Evolutionary conservation across 2,113 vertebrate species (phyloP).

Genomic region (Taurulus bubalis): DNA sequence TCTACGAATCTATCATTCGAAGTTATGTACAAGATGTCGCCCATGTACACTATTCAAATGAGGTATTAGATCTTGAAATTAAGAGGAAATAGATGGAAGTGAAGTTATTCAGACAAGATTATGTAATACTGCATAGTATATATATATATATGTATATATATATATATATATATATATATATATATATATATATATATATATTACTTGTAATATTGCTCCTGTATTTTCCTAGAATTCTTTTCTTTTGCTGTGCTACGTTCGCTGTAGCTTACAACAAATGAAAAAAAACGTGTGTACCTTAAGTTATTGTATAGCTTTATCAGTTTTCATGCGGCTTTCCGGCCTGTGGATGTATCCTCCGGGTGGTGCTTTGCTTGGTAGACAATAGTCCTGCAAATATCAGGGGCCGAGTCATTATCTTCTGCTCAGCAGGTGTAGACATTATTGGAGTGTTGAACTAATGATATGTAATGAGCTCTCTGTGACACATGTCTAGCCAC

Average conservation of each 20-base stretch:
- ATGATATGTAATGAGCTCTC: constrained; percentile 86
- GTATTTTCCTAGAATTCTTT: not conserved
- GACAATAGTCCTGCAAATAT: constrained; percentile 82
- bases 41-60: not conserved
- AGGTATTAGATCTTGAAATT: constrained; percentile 11
- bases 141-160: no score
- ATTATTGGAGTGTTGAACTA: constrained; percentile 85
- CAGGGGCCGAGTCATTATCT: constrained; percentile 81
- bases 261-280: constrained; percentile 17
- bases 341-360: constrained; percentile 66
- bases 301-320: constrained; percentile 63
- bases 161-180: no score
- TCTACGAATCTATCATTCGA: not conserved
- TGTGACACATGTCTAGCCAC: constrained; percentile 83
- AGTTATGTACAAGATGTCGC: constrained; percentile 1
- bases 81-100: constrained; percentile 39
- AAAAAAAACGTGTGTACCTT: constrained; percentile 19
- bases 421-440: constrained; percentile 82
- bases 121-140: constrained; percentile 63
- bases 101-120: constrained; percentile 53
- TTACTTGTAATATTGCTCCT: constrained; percentile 8
- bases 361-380: constrained; percentile 70
- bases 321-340: constrained; percentile 59
- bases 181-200: no score
- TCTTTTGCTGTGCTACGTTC: constrained; percentile 1